Base-by-base conservation (phyloP, 2,888 invertebrate genomes). In the Brenthis daphne region DNA sequence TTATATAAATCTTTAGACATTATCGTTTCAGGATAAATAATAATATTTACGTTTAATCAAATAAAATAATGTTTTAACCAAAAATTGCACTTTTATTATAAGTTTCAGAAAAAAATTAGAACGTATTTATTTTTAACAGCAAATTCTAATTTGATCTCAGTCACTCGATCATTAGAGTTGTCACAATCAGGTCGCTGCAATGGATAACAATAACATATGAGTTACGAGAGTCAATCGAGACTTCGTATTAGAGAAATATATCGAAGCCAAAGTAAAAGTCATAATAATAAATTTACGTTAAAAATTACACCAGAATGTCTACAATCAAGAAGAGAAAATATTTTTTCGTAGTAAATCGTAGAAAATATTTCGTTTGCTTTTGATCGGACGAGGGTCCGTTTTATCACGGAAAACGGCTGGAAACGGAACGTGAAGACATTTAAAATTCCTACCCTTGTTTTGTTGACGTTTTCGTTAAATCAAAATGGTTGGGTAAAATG, bases 381-480 rank as follows among this genome's bases (percentile, higher is more conserved):
- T 70, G 70, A 70, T 72, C 65, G 68, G 79, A 81, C 77, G 73
- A 80, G 82, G 83, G 84, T 83, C 74, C 73, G 74, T 82, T 82
- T 85, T 85, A 83, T 85, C 83, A 66, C 64, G 65, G 76, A 77
- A 77, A 71, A 77, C 81, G 82, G 81, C 81, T 75, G 78, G 66
- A 74, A 16, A 65, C 78, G 78, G 75, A 80, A 82, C 79, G 76
- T 76, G 77, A 76, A 79, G 75, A 77, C 74, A 78, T 80, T 83
- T 81, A 81, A 81, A 85, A 82, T 83, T 82, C 79, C 77, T 79
- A 83, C 82, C 83, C 82, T 77, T 75, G 75, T 76, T 81, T 75
- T 53, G 70, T 68, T 73, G 64, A 68, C 70, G 70, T 70, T 70
- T 67, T 13, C 50, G 70, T 70, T 68, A 48, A 70, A 63, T 53